phyloP scores from a whole-genome alignment of 1,140 invertebrate species.

The Hyphantria cunea region DNA sequence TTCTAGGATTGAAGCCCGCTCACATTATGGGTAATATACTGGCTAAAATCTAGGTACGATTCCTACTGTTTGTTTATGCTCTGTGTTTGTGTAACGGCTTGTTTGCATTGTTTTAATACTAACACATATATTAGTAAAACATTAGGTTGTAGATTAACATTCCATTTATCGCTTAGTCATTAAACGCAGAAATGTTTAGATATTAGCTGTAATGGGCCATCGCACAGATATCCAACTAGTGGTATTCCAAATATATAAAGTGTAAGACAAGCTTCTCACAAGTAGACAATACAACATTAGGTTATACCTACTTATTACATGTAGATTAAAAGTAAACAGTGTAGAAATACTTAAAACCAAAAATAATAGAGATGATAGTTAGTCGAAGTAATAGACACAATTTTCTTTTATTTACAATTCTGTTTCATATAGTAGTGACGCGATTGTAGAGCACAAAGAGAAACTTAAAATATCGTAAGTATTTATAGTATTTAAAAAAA shows the following conservation, averaged over 20 bases:
- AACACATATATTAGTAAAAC: conserved; percentile 46
- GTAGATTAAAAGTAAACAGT: conserved; percentile 7
- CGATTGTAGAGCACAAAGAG: too few species aligned
- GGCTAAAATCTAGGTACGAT: too few species aligned
- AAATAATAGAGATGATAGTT: neutral
- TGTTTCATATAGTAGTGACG: neutral
- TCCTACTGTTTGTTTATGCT: too few species aligned
- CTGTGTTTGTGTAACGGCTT: conserved; percentile 22
- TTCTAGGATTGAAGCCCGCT: too few species aligned
- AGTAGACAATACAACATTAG: conserved; percentile 25
- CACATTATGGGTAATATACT: too few species aligned
- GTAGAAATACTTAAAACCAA: conserved; percentile 20
- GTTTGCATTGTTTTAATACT: conserved; percentile 33
- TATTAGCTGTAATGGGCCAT: conserved; percentile 21
- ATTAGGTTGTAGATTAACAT: conserved; percentile 67
- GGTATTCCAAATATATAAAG: conserved; percentile 24
- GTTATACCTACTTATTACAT: neutral
- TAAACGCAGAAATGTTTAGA: conserved; percentile 20
- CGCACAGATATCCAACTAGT: conserved; percentile 23
- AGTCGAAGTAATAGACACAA: conserved; percentile 5
- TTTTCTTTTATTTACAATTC: neutral
- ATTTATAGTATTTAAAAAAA: too few species aligned
- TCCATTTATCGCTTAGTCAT: conserved; percentile 46
- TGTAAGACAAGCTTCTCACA: conserved; percentile 21
- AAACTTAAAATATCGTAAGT: too few species aligned